phyloP scores from a whole-genome alignment of 2,113 vertebrate species.

The Saguinus imperator region DNA sequence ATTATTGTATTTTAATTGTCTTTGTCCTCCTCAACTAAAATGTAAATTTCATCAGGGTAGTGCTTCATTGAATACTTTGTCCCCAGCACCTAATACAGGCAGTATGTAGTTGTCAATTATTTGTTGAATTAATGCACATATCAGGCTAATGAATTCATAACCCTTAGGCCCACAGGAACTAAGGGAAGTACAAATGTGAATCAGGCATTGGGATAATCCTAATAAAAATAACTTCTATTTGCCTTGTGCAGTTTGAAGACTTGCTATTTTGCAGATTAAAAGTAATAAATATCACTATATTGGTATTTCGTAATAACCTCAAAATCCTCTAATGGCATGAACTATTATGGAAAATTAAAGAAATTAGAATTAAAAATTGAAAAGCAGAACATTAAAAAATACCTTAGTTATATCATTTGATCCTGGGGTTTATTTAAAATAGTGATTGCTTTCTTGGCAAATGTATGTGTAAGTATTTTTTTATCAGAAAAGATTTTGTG shows the following conservation, averaged over 20 bases:
- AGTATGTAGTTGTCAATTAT: neutral
- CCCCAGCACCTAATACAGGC: neutral
- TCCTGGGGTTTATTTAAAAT: constrained; percentile 36
- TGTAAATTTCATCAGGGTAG: neutral
- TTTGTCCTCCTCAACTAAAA: neutral
- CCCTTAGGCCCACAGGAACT: neutral
- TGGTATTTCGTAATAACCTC: neutral
- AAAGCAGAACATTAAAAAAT: neutral
- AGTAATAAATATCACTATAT: neutral
- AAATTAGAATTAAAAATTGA: constrained; percentile 26
- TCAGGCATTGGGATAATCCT: neutral
- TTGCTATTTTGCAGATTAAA: neutral
- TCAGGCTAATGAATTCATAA: neutral
- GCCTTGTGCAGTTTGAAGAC: neutral
- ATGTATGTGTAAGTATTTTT: neutral
- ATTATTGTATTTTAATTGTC: neutral
- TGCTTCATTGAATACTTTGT: neutral
- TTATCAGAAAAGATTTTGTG: neutral
- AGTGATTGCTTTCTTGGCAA: constrained; percentile 15
- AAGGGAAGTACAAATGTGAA: neutral
- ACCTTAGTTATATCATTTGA: neutral
- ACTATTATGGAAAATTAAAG: neutral
- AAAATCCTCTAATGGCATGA: neutral
- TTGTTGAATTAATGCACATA: neutral
- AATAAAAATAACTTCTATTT: neutral